A percentile compares a stretch with the other conserved stretches of the same genome.
These are phyloP conservation scores for Sparus aurata DNA, from an alignment of 2,797 vertebrate species.

Conservation along the genomic window DNA sequence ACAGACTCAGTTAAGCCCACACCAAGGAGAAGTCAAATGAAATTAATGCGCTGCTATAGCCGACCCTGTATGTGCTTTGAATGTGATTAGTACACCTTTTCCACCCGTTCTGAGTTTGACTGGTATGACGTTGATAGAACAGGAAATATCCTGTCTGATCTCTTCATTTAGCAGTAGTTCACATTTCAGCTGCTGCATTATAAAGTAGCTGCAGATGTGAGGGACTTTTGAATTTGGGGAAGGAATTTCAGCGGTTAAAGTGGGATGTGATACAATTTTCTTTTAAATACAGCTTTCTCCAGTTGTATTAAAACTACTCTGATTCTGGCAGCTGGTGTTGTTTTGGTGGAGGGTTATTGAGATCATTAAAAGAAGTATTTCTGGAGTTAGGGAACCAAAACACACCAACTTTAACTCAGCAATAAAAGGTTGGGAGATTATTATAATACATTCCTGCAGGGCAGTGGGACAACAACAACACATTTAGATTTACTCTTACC, in stretches of 20 bases:
- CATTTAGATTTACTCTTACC: background rate
- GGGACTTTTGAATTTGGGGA: background rate
- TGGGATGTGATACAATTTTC: constrained; percentile 11
- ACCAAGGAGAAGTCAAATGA: background rate
- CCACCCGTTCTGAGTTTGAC: constrained; percentile 7
- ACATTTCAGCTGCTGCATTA: constrained; percentile 34
- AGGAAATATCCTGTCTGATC: constrained; percentile 37
- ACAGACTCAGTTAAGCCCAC: background rate
- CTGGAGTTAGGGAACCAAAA: background rate
- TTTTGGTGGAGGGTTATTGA: constrained; percentile 8
- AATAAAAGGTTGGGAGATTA: constrained; percentile 11
- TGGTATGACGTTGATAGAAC: background rate
- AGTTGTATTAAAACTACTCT: constrained; percentile 15
- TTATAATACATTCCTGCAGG: background rate
- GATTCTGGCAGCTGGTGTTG: background rate
- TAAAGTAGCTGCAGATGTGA: constrained; percentile 51
- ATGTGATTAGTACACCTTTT: constrained; percentile 17
- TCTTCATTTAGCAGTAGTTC: constrained; percentile 19
- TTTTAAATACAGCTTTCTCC: constrained; percentile 24
- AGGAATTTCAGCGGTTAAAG: constrained; percentile 39
- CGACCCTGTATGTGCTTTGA: background rate
- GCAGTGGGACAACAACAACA: background rate
- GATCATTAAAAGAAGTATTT: constrained; percentile 40
- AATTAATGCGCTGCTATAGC: background rate
- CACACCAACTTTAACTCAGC: background rate